A percentile compares a stretch with the other conserved stretches of the same genome.
Evolutionary conservation across 2,113 vertebrate species (phyloP).

Genomic region (Laticauda laticaudata): DNA sequence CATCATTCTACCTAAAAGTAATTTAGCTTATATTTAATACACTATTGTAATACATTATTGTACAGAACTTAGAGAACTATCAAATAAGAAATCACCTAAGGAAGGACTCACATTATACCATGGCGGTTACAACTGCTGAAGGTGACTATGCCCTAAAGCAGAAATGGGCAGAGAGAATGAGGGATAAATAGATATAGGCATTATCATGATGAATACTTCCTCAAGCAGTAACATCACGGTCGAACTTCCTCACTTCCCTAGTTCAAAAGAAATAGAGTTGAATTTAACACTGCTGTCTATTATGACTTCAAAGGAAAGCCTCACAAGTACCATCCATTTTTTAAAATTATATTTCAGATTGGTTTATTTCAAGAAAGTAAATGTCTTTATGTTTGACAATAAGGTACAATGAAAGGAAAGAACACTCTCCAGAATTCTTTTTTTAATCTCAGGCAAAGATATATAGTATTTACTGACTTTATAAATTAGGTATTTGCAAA

Average conservation of each 20-base stretch:
- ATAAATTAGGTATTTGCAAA: not conserved
- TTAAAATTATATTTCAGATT: not conserved
- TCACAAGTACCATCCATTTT: not conserved
- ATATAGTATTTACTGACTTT: not conserved
- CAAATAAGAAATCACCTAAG: not conserved
- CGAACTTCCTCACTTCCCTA: not conserved
- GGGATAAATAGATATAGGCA: not conserved
- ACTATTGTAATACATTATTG: not conserved
- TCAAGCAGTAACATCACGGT: not conserved
- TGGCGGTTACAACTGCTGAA: not conserved
- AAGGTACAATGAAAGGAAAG: not conserved
- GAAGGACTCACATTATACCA: not conserved
- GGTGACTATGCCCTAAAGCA: not conserved
- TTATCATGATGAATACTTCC: not conserved
- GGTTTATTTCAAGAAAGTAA: not conserved
- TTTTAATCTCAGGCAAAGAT: not conserved
- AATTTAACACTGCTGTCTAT: not conserved
- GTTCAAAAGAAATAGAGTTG: not conserved
- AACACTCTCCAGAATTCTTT: not conserved
- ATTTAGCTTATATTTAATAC: not conserved
- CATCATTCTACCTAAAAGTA: not conserved
- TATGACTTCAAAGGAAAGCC: not conserved
- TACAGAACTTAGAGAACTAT: not conserved
- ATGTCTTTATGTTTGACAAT: not conserved
- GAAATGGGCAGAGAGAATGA: not conserved